Evolutionary conservation across 2,888 invertebrate species (phyloP).

Genomic region (Agrilus mali): DNA sequence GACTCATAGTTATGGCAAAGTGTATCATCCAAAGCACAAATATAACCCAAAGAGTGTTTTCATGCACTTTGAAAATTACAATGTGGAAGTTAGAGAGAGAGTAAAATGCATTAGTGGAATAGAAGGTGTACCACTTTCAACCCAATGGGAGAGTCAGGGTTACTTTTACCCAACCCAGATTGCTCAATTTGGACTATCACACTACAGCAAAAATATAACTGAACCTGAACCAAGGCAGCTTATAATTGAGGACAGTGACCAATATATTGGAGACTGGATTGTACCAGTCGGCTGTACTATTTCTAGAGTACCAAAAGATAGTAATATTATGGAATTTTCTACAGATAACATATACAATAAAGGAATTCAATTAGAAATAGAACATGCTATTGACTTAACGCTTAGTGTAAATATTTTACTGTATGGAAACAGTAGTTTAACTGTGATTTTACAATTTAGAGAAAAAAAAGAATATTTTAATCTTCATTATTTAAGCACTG

Average conservation of each 20-base stretch:
- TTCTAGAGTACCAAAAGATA: slow-evolving; percentile 49
- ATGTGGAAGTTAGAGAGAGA: slow-evolving; percentile 89
- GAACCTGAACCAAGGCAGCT: slow-evolving; percentile 68
- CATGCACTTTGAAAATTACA: slow-evolving; percentile 95
- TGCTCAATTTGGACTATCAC: slow-evolving; percentile 93
- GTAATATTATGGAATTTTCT: slow-evolving; percentile 57
- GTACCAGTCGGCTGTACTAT: slow-evolving; percentile 58
- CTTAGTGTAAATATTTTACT: slow-evolving; percentile 60
- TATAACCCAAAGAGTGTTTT: slow-evolving; percentile 87
- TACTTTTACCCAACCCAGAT: slow-evolving; percentile 98
- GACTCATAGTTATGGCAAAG: slow-evolving; percentile 88
- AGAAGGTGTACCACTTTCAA: slow-evolving; percentile 91
- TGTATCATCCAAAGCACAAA: slow-evolving; percentile 76
- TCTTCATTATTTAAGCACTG: slow-evolving; percentile 71
- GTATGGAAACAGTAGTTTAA: slow-evolving; percentile 69
- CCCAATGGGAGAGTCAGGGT: slow-evolving; percentile 91
- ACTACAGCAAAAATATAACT: slow-evolving; percentile 89
- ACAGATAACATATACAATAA: slow-evolving; percentile 57
- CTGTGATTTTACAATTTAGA: slow-evolving; percentile 63
- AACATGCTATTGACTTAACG: slow-evolving; percentile 62
- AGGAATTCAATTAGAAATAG: slow-evolving; percentile 54
- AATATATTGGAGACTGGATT: slow-evolving; percentile 55
- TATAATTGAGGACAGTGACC: slow-evolving; percentile 64
- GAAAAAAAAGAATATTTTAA: slow-evolving; percentile 67
- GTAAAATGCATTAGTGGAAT: slow-evolving; percentile 92